phyloP scores from a whole-genome alignment of 2,888 invertebrate genomes.

The Melieria picta region DNA sequence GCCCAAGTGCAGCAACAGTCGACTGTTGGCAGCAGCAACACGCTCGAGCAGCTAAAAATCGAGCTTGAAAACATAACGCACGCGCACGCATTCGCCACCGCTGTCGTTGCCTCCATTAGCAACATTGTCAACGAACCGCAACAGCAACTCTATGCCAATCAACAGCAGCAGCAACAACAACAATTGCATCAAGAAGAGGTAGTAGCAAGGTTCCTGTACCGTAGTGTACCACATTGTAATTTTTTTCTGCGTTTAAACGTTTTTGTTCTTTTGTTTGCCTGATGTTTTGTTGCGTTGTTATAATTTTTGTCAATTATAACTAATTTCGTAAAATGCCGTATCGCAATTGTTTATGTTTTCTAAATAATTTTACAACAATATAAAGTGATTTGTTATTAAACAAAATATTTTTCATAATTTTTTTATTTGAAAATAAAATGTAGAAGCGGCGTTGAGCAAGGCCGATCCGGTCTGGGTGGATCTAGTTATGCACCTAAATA shows the following conservation, averaged over 20 bases:
- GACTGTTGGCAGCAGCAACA: slow-evolving; percentile 47
- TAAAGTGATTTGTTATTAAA: no score
- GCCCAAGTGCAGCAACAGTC: slow-evolving; percentile 19
- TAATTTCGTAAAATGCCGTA: no score
- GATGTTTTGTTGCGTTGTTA: background rate
- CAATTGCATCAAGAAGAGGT: slow-evolving; percentile 43
- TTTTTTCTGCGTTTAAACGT: background rate
- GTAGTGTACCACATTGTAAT: background rate
- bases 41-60: slow-evolving; percentile 70
- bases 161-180: slow-evolving; percentile 19
- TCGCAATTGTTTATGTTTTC: no score
- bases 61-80: slow-evolving; percentile 71
- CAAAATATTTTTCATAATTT: no score
- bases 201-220: slow-evolving; percentile 20
- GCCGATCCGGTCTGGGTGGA: no score
- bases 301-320: no score
- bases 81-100: slow-evolving; percentile 65
- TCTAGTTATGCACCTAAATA: no score
- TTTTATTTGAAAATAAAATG: no score
- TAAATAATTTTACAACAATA: no score
- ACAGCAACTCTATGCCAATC: slow-evolving; percentile 44
- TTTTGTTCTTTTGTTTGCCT: slow-evolving; percentile 5
- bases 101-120: slow-evolving; percentile 54
- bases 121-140: slow-evolving; percentile 43
- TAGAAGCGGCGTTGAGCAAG: no score